These are phyloP conservation scores for Nannobrachium achirus DNA, from an alignment of 2,113 vertebrate genomes.

Conservation along the genomic window DNA sequence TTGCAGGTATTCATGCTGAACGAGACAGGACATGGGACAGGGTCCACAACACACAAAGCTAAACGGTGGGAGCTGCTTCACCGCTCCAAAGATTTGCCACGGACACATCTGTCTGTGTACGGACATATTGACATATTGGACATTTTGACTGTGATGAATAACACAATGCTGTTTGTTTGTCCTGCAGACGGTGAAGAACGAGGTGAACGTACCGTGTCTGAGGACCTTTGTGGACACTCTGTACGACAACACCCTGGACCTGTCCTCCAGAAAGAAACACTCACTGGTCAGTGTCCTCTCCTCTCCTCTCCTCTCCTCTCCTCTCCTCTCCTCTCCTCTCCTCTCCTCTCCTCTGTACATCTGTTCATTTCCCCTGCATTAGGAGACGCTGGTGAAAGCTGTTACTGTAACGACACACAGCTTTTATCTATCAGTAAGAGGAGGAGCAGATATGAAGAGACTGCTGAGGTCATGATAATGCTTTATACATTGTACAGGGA, in stretches of 20 bases:
- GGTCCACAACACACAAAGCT: too few species aligned
- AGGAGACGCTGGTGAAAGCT: constrained; percentile 44
- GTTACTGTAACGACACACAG: constrained; percentile 52
- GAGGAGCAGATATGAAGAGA: background rate
- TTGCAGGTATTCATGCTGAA: too few species aligned
- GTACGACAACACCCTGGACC: constrained; percentile 95
- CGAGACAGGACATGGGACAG: too few species aligned
- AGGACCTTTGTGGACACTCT: constrained; percentile 98
- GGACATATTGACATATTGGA: too few species aligned
- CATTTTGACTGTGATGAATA: too few species aligned
- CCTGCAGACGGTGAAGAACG: constrained; percentile 97
- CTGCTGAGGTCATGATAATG: too few species aligned
- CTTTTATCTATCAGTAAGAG: constrained; percentile 50
- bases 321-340: constrained; percentile 16
- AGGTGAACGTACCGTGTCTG: constrained; percentile 98
- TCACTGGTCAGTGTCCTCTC: constrained; percentile 87
- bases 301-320: constrained; percentile 8
- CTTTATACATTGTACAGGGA: background rate
- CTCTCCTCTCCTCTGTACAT: background rate
- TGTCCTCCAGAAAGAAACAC: constrained; percentile 97
- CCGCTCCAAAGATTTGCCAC: too few species aligned
- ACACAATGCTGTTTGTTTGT: constrained; percentile 1
- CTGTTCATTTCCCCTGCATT: constrained; percentile 55
- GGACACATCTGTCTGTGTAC: too few species aligned
- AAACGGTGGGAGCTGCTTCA: too few species aligned